Evolutionary conservation across 2,797 vertebrate species (phyloP).

Genomic region (Eleutherodactylus coqui): DNA sequence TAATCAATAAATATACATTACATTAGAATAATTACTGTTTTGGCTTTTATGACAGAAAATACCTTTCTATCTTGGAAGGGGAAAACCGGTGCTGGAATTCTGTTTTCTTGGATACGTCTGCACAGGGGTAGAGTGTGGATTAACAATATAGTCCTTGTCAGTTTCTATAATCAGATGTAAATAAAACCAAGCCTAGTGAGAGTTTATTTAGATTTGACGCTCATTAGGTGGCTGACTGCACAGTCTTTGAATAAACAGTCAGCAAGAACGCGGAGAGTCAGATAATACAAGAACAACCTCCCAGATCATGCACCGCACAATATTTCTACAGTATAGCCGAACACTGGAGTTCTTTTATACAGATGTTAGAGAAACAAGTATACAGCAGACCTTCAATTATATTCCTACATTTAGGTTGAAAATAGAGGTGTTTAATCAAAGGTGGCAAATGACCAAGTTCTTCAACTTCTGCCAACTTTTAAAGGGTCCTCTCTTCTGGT

Average conservation of each 20-base stretch:
- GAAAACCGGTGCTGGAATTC: background rate
- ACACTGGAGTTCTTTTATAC: conserved; percentile 62
- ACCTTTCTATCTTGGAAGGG: background rate
- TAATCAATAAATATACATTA: background rate
- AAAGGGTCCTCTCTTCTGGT: conserved; percentile 49
- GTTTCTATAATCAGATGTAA: conserved; percentile 64
- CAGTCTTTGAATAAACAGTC: conserved; percentile 61
- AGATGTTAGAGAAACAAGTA: conserved; percentile 59
- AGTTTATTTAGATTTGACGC: conserved; percentile 63
- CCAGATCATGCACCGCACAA: conserved; percentile 58
- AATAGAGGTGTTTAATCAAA: conserved; percentile 63
- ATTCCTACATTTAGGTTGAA: conserved; percentile 61
- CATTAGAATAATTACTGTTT: background rate
- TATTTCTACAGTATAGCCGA: conserved; percentile 59
- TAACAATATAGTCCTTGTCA: conserved; percentile 59
- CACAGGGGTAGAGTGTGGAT: conserved; percentile 26
- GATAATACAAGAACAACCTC: conserved; percentile 62
- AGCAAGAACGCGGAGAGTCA: conserved; percentile 57
- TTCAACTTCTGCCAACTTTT: conserved; percentile 53
- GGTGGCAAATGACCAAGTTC: conserved; percentile 59
- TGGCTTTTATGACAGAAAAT: background rate
- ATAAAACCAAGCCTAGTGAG: conserved; percentile 60
- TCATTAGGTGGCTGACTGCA: conserved; percentile 63
- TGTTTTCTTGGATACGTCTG: conserved; percentile 38
- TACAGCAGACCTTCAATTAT: conserved; percentile 63